phyloP scores from a whole-genome alignment of 1,140 invertebrate genomes.

The Hermatobates lingyangjiaoensis region DNA sequence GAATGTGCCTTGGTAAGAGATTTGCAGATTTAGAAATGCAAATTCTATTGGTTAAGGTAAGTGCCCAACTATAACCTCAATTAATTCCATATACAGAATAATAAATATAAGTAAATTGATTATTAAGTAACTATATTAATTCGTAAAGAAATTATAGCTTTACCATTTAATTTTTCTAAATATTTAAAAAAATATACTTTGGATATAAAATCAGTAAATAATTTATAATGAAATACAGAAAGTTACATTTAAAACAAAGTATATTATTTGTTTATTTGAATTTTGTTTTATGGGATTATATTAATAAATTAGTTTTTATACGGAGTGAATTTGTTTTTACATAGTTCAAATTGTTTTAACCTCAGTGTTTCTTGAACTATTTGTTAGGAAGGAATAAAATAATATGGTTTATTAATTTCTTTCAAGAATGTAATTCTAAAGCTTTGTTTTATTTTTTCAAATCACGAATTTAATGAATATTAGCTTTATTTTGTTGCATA shows the following conservation, averaged over 20 bases:
- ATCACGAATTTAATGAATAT: not conserved
- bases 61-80: not conserved
- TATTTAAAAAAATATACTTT: not conserved
- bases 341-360: too few relatives aligned
- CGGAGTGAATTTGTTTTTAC: too few relatives aligned
- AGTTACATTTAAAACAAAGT: not conserved
- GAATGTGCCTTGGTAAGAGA: slow-evolving; percentile 60
- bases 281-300: too few relatives aligned
- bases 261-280: too few relatives aligned
- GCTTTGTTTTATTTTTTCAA: not conserved
- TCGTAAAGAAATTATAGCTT: not conserved
- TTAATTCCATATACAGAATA: not conserved
- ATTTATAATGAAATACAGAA: not conserved
- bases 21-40: slow-evolving; percentile 69
- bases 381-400: too few relatives aligned
- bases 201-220: not conserved
- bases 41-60: slow-evolving; percentile 46
- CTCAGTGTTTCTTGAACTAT: too few relatives aligned
- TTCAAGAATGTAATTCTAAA: too few relatives aligned
- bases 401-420: too few relatives aligned
- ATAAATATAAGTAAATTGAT: too few relatives aligned
- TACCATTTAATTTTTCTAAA: not conserved
- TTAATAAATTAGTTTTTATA: too few relatives aligned
- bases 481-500: not conserved
- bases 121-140: not conserved